A percentile compares a stretch with the other conserved stretches of the same genome.
phyloP scores from a whole-genome alignment of 2,113 vertebrate species.

The Sebastes fasciatus region DNA sequence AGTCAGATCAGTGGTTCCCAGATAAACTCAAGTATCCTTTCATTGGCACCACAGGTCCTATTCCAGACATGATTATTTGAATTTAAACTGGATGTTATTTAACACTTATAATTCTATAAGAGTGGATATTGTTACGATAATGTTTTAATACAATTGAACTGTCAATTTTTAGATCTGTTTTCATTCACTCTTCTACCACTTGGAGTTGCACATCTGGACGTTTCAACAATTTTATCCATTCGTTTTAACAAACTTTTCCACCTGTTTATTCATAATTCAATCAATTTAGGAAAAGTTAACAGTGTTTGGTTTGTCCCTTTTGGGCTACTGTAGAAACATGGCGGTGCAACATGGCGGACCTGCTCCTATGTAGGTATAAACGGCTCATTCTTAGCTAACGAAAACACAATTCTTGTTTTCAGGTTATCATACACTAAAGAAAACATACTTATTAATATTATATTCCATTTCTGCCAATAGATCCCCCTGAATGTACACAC shows the following conservation, averaged over 20 bases:
- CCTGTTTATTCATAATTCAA: too few relatives aligned
- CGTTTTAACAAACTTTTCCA: neutral
- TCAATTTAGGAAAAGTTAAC: too few relatives aligned
- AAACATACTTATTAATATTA: too few relatives aligned
- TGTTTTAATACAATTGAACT: neutral
- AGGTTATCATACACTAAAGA: too few relatives aligned
- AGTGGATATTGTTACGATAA: neutral
- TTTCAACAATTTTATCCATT: neutral
- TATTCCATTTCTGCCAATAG: too few relatives aligned
- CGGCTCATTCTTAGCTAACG: too few relatives aligned
- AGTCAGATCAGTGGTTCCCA: neutral
- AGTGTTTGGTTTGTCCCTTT: too few relatives aligned
- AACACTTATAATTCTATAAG: neutral
- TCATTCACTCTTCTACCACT: neutral
- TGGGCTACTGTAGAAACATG: too few relatives aligned
- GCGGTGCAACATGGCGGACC: too few relatives aligned
- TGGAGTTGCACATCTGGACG: neutral
- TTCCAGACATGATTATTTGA: neutral
- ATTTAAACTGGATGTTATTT: neutral
- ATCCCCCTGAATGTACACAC: too few relatives aligned
- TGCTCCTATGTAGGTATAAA: too few relatives aligned
- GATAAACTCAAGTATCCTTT: neutral
- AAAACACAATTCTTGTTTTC: too few relatives aligned
- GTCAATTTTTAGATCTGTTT: neutral
- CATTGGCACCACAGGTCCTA: slow-evolving; percentile 9